Evolutionary conservation across 1,140 invertebrate species (phyloP), one percentile per base, ranked within the genome.

Genomic region (Achatina immaculata): DNA sequence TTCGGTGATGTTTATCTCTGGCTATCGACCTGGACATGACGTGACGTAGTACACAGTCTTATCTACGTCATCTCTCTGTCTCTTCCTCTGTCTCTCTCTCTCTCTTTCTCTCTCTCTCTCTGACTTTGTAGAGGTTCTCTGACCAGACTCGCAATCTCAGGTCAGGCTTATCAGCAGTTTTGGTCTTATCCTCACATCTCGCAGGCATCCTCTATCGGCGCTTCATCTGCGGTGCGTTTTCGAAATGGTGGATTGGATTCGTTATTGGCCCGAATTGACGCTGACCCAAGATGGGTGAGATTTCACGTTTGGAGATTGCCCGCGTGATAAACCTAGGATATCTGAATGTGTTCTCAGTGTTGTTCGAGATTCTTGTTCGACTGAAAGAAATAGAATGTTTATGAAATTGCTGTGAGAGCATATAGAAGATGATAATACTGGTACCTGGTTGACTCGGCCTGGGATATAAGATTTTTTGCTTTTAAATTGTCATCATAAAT

Each of bases 151-250:
- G n/a, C n/a, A n/a, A n/a, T n/a, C n/a, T n/a, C n/a, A n/a, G 74
- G 74, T 19, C 74, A 76, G 74, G 40, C 48, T 40, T 58, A 76
- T 76, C 74, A n/a, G 1, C 74, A 62, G n/a, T 74, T 74, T 62
- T 31, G 51, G 62, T 76, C 74, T 76, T 62, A 76, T 76, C 74
- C 45, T 14, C 24, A 36, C 16, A 76, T 76, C 74, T 55, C 34
- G 24, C 51, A 40, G 74, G 74, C 51, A 51, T 55, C 3, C 55
- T 40, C 24, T 76, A 76, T 76, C 74, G 38, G 55, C 34, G 51
- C 74, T 45, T 76, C 74, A 76, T 76, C 74, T 42, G 34, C 62
- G 74, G 74, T 55, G 74, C 34, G 42, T 76, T 76, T 76, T 76
- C 74, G 38, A 76, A 76, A 76, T 76, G 74, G 48, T 65, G 74